Percentiles rank a stretch among this genome's conserved stretches.
Conservation (phyloP, 2,797 vertebrate genomes). For the Cetoscarus ocellatus region DNA sequence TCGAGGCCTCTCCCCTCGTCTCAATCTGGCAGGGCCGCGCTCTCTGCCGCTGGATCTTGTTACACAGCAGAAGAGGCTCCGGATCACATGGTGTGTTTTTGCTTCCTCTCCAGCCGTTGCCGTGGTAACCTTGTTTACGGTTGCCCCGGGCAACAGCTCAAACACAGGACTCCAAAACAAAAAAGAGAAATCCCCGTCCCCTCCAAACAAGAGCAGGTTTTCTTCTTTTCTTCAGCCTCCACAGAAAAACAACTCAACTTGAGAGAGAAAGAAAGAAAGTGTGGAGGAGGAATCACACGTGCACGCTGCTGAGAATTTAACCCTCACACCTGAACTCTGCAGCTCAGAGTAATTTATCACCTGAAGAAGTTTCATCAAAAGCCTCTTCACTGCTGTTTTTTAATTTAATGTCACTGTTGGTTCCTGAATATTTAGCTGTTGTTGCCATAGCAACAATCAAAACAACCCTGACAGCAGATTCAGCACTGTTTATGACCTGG, state of each 20-base stretch:
- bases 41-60: slow-evolving; percentile 79
- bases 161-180: slow-evolving; percentile 87
- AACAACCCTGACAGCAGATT: slow-evolving; percentile 2
- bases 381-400: slow-evolving; percentile 41
- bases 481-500: slow-evolving; percentile 10
- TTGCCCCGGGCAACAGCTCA: slow-evolving; percentile 86
- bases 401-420: slow-evolving; percentile 21
- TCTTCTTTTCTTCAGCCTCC: slow-evolving; percentile 15
- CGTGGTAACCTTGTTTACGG: slow-evolving; percentile 88
- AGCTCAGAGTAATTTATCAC: slow-evolving; percentile 33
- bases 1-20: too few relatives aligned
- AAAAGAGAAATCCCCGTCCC: slow-evolving; percentile 83
- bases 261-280: slow-evolving; percentile 5
- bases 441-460: slow-evolving; percentile 53
- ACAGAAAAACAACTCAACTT: slow-evolving; percentile 48
- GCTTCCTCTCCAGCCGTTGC: slow-evolving; percentile 80
- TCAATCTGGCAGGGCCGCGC: too few relatives aligned
- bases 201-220: slow-evolving; percentile 72
- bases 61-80: slow-evolving; percentile 80
- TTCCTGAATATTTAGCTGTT: slow-evolving; percentile 30
- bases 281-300: slow-evolving; percentile 44
- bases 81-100: slow-evolving; percentile 87
- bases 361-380: slow-evolving; percentile 34
- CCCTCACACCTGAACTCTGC: slow-evolving; percentile 12
- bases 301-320: slow-evolving; percentile 36